phyloP scores from a whole-genome alignment of 2,113 vertebrate genomes.

The Antennarius striatus region DNA sequence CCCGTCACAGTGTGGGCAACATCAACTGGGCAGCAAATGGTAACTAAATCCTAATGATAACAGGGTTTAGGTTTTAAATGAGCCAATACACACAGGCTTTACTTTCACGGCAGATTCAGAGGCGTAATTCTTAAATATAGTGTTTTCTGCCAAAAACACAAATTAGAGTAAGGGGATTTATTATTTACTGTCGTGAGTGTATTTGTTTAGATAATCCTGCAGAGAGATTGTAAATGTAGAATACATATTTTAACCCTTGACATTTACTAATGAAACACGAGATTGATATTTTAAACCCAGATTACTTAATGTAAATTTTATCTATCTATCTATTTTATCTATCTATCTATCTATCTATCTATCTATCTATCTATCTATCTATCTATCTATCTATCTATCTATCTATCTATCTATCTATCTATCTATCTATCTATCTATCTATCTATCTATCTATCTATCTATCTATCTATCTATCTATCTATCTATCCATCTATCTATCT shows the following conservation, averaged over 20 bases:
- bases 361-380: too few relatives aligned
- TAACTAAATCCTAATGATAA: neutral
- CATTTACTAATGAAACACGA: neutral
- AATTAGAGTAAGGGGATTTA: neutral
- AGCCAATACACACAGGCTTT: neutral
- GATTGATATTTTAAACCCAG: neutral
- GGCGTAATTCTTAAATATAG: neutral
- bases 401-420: neutral
- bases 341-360: neutral
- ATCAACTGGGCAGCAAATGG: neutral
- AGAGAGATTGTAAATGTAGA: too few relatives aligned
- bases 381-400: neutral
- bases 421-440: too few relatives aligned
- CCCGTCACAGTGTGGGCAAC: neutral
- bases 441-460: too few relatives aligned
- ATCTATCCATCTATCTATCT: too few relatives aligned
- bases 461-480: too few relatives aligned
- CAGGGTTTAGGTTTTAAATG: neutral
- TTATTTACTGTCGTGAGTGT: too few relatives aligned
- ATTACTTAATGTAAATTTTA: neutral
- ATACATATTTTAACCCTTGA: too few relatives aligned
- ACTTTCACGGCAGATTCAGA: neutral
- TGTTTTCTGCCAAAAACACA: neutral
- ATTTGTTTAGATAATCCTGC: too few relatives aligned
- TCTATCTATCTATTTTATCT: neutral